Evolutionary conservation across 1,140 invertebrate species (phyloP).

Genomic region (Tetragonula clypearis): DNA sequence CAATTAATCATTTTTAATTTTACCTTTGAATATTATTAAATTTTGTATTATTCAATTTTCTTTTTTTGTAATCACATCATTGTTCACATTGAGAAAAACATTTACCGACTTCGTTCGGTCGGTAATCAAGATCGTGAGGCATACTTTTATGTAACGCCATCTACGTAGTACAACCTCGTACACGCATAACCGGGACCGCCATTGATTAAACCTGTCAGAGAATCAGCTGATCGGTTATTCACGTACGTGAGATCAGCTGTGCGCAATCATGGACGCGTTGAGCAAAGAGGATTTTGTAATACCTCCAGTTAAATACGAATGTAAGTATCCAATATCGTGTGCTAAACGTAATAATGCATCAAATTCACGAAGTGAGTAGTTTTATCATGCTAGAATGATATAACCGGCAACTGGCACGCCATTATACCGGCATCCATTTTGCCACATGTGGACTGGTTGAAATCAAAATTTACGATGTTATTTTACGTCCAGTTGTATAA

Average conservation of each 20-base stretch:
- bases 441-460: conserved; percentile 12
- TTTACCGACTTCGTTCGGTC: conserved; percentile 9
- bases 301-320: conserved; percentile 87
- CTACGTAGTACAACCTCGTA: conserved; percentile 57
- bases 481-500: background rate
- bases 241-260: conserved; percentile 75
- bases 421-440: conserved; percentile 43
- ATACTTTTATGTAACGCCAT: conserved; percentile 58
- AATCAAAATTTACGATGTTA: background rate
- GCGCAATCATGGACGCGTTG: conserved; percentile 79
- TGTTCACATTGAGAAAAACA: background rate
- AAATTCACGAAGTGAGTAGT: background rate
- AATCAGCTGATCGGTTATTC: conserved; percentile 76
- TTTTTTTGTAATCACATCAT: background rate
- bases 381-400: background rate
- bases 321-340: conserved; percentile 80
- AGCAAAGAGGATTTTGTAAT: conserved; percentile 83
- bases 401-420: conserved; percentile 1
- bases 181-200: conserved; percentile 47
- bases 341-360: background rate
- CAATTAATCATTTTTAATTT: background rate
- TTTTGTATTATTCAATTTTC: background rate
- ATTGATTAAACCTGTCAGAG: conserved; percentile 67
- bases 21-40: background rate
- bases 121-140: conserved; percentile 8